These are phyloP conservation scores for Silurus asotus DNA, from an alignment of 2,113 vertebrate species.

Conservation along the genomic window DNA sequence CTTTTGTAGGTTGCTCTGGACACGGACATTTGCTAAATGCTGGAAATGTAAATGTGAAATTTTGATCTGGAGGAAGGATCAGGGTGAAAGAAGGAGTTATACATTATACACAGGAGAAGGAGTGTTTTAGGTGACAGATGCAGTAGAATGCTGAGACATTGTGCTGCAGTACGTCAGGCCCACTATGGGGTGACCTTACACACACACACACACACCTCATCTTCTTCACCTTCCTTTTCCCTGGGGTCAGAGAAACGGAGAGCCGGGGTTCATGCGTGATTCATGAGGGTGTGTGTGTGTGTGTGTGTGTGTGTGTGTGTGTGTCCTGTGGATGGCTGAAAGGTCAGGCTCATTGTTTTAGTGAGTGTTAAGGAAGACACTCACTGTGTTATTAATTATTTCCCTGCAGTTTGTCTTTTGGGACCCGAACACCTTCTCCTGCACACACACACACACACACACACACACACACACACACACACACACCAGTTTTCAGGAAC, in stretches of 20 bases:
- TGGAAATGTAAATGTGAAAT: not conserved
- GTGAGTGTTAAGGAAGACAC: conserved; percentile 16
- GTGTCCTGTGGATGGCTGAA: conserved; percentile 32
- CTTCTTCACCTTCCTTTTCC: conserved; percentile 18
- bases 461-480: conserved; percentile 11
- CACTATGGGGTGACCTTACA: conserved; percentile 56
- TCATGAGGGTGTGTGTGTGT: conserved; percentile 10
- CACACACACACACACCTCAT: conserved; percentile 50
- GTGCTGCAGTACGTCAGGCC: not conserved
- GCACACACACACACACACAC: conserved; percentile 14
- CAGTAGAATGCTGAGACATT: conserved; percentile 19
- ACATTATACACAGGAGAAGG: no score
- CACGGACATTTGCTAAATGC: no score
- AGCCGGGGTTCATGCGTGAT: conserved; percentile 18
- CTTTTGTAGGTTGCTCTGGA: no score
- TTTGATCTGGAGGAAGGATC: not conserved
- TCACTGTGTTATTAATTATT: conserved; percentile 30
- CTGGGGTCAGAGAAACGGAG: conserved; percentile 14
- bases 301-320: conserved; percentile 21
- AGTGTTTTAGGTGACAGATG: conserved; percentile 41
- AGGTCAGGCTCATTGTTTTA: conserved; percentile 44
- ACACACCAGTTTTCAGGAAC: not conserved
- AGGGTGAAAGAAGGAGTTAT: not conserved
- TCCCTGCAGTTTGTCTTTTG: conserved; percentile 19
- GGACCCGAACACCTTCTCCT: not conserved